Base-by-base conservation (phyloP, 2,113 vertebrate genomes). In the Hypocryptadius cinnamomeus region DNA sequence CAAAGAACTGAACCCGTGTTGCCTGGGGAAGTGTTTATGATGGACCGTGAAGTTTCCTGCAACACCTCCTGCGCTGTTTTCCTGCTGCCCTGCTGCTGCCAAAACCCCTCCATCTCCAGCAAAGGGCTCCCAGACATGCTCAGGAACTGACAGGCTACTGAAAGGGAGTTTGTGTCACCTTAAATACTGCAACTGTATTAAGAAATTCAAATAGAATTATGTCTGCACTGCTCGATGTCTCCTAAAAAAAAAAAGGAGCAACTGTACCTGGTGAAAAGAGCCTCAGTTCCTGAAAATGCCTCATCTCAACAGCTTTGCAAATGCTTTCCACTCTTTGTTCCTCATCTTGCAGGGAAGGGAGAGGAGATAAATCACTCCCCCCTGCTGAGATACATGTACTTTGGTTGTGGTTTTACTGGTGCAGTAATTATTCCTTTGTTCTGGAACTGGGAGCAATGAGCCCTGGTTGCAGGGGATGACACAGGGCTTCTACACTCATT, bases 91-190 rank as follows among this genome's bases (percentile, higher is more conserved):
- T 71, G 37, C 86, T 10, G 40, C 79, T 94, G 91, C 90, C 96
- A 95, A 87, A 78, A 87, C 3, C 82, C 57, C 66, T 82, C 84
- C 11, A 2, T 60, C 57, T 45, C 51, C 89, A 47, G 25, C 18
- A 60, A 65, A 85, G 51, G 5, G 54, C 73, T 93, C 91, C 87
- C 74, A 59, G 24, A 24, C 47, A 73, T 28, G 2, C 48, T 48
- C 86, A 78, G 76, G 83, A 94, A 10, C 80, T 56, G 71, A 83
- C 80, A 56, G 85, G 64, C 90, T 94, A 39, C 93, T 96, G 88
- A 96, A 96, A 96, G 89, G 45, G 51, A 78, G 71, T 81, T 65
- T 96, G 92, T 95, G 89, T 76, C 85, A 93, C 76, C 79, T 50
- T 89, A 93, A 95, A 96, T 91, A 33, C 90, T 82, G 86, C 76